Evolutionary conservation across 2,113 vertebrate species (phyloP).

Genomic region (Lutjanus erythropterus): DNA sequence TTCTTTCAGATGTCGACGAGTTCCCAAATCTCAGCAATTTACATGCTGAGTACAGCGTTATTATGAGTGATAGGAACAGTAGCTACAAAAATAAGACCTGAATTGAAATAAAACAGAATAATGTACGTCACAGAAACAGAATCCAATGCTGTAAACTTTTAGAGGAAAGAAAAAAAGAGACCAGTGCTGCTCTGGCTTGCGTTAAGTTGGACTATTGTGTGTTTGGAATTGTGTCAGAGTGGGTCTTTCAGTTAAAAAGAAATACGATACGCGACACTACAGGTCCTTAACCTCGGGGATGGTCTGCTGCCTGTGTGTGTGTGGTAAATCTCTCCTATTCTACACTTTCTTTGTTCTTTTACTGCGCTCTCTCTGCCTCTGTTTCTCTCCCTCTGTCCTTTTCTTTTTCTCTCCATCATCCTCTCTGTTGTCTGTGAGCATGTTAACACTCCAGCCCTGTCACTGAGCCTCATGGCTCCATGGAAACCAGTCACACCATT

Average conservation of each 20-base stretch:
- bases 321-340: conserved; percentile 75
- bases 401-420: conserved; percentile 71
- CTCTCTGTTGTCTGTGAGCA: conserved; percentile 75
- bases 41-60: not conserved
- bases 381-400: conserved; percentile 66
- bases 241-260: conserved; percentile 62
- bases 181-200: conserved; percentile 8
- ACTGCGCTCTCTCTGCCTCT: conserved; percentile 55
- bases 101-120: not conserved
- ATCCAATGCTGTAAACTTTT: not conserved
- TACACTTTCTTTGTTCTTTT: conserved; percentile 75
- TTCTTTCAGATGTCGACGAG: not conserved
- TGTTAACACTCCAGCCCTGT: conserved; percentile 84
- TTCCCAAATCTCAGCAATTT: not conserved
- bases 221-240: conserved; percentile 43
- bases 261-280: conserved; percentile 60
- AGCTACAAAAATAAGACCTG: not conserved
- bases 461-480: conserved; percentile 83
- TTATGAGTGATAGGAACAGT: not conserved
- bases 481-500: conserved; percentile 82
- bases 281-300: conserved; percentile 76
- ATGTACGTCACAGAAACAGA: conserved; percentile 1
- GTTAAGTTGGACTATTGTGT: conserved; percentile 48
- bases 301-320: conserved; percentile 76
- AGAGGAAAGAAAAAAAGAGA: not conserved